Evolutionary conservation across 2,888 invertebrate genomes (phyloP).

Genomic region (Amblyteles armatorius): DNA sequence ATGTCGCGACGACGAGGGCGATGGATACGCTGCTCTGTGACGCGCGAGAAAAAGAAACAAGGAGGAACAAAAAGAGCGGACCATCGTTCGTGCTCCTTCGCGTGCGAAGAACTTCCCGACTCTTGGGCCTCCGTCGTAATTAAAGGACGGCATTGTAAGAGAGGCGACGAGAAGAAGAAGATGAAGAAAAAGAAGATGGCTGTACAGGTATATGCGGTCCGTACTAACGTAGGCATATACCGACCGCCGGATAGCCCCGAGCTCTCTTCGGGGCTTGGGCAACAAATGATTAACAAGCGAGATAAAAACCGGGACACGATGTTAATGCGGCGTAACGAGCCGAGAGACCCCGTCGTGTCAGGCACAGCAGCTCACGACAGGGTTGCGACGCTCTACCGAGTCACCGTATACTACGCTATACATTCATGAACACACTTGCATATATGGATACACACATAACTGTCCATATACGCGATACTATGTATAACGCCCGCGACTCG

Average conservation of each 20-base stretch:
- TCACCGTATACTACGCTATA: conserved; percentile 20
- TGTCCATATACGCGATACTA: not conserved
- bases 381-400: conserved; percentile 43
- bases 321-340: conserved; percentile 78
- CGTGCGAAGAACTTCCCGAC: conserved; percentile 36
- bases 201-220: not conserved
- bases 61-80: conserved; percentile 3
- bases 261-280: conserved; percentile 61
- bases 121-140: conserved; percentile 55
- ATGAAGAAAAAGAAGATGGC: not conserved
- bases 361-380: conserved; percentile 56
- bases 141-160: conserved; percentile 62
- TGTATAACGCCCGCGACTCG: conserved; percentile 30
- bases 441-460: not conserved
- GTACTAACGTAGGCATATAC: conserved; percentile 8
- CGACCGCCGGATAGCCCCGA: conserved; percentile 47
- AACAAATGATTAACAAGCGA: conserved; percentile 77
- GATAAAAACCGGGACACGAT: conserved; percentile 77
- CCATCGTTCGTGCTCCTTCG: conserved; percentile 28
- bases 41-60: conserved; percentile 26
- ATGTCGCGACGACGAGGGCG: conserved; percentile 21
- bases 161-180: conserved; percentile 28
- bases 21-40: conserved; percentile 16
- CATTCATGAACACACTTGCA: conserved; percentile 1
- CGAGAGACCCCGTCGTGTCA: conserved; percentile 67